These are phyloP conservation scores for Morpho deidamia DNA, from an alignment of 2,888 invertebrate species.

Conservation along the genomic window DNA sequence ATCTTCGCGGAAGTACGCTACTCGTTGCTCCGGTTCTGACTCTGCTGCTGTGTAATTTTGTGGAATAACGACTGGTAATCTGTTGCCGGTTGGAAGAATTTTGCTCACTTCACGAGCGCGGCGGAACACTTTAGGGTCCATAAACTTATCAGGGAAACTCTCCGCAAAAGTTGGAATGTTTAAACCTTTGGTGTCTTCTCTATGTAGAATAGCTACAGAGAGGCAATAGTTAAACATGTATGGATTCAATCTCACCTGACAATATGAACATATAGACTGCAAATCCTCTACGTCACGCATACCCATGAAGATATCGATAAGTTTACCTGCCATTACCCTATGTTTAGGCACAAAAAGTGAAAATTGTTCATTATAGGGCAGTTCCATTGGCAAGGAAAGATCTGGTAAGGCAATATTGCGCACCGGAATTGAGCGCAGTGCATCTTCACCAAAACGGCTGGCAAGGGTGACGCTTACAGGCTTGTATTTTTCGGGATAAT, in stretches of 20 bases:
- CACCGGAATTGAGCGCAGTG: constrained; percentile 71
- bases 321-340: constrained; percentile 80
- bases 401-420: constrained; percentile 82
- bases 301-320: constrained; percentile 84
- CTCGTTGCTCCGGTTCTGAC: constrained; percentile 86
- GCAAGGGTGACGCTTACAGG: constrained; percentile 50
- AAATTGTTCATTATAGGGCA: constrained; percentile 82
- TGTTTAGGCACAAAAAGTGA: constrained; percentile 85
- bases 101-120: constrained; percentile 83
- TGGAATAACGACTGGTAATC: constrained; percentile 83
- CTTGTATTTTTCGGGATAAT: constrained; percentile 71
- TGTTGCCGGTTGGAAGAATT: constrained; percentile 78
- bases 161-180: constrained; percentile 86
- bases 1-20: constrained; percentile 92
- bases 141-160: constrained; percentile 89
- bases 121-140: constrained; percentile 85
- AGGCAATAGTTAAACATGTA: constrained; percentile 87
- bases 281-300: constrained; percentile 85
- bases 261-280: constrained; percentile 81
- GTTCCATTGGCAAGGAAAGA: constrained; percentile 77
- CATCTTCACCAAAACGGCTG: constrained; percentile 77
- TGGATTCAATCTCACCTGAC: constrained; percentile 84
- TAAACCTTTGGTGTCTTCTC: constrained; percentile 82
- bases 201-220: constrained; percentile 84
- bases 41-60: constrained; percentile 86